Evolutionary conservation across 1,140 invertebrate species (phyloP), one percentile per base, ranked within the genome.

Genomic region (Lithobius niger): DNA sequence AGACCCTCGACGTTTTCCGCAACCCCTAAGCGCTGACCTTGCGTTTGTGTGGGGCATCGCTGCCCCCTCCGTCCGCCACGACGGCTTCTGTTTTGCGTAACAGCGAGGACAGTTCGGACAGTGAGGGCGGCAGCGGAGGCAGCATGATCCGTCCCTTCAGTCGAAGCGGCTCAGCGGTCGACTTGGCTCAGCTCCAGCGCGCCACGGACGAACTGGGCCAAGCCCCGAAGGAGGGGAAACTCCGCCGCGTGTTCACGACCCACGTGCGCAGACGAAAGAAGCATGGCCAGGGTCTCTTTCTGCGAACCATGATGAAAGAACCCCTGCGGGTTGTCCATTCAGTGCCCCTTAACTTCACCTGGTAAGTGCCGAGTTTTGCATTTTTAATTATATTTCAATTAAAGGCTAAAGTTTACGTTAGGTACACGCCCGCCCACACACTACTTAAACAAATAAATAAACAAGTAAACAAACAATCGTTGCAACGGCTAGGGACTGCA

Each of bases 311-410:
- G 59, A 70, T 73, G 64, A 73, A 72, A 59, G 71, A 74, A 59
- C 71, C 71, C 1, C 64, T 74, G 6, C 57, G 71, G 18, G 66
- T 73, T 13, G 71, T 71, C 16, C 71, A 73, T 50, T 73, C 71
- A 6, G 70, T 73, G 1, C 71, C 71, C 0, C 63, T 73, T 45
- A 65, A 66, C 59, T 70, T 71, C 59, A 42, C 28, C 2, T 43
- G 52, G 52, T 54, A 44, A 54, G 52, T 15, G n/a, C n/a, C n/a
- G n/a, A n/a, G n/a, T n/a, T n/a, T n/a, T n/a, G n/a, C n/a, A n/a
- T n/a, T n/a, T n/a, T n/a, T n/a, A n/a, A n/a, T n/a, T n/a, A n/a
- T n/a, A n/a, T n/a, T n/a, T n/a, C n/a, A n/a, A n/a, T n/a, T n/a
- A n/a, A n/a, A n/a, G n/a, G n/a, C n/a, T n/a, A n/a, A n/a, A n/a